A percentile compares a stretch with the other conserved stretches of the same genome.
phyloP scores from a whole-genome alignment of 2,113 vertebrate species.

The Piaya cayana region DNA sequence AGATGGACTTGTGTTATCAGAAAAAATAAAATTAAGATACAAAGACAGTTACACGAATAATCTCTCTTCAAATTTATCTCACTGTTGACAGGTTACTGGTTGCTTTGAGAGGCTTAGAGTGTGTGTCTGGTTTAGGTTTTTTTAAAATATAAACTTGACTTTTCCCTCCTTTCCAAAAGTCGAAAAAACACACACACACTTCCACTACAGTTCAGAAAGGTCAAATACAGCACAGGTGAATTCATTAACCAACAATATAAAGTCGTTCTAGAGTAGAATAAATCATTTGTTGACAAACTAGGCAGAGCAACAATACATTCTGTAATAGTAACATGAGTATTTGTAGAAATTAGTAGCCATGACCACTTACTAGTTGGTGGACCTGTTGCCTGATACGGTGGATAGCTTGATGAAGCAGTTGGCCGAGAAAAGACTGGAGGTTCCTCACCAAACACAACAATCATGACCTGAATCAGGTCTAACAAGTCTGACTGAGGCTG shows the following conservation, averaged over 20 bases:
- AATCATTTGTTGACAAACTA: background rate
- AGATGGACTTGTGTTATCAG: background rate
- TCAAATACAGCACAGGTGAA: background rate
- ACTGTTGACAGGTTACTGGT: background rate
- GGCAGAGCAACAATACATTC: background rate
- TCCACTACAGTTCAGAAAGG: background rate
- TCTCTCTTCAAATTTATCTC: background rate
- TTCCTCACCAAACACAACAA: conserved; percentile 96
- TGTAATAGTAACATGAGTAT: accelerated
- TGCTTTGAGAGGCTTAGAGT: background rate
- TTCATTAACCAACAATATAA: background rate
- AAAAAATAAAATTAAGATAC: background rate
- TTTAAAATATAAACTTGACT: background rate
- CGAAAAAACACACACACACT: background rate
- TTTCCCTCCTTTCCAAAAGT: background rate
- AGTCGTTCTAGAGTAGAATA: background rate
- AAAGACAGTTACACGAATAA: background rate
- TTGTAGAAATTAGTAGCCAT: background rate
- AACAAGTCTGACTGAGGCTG: conserved; percentile 95
- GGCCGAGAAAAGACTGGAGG: conserved; percentile 97
- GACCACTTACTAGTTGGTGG: conserved; percentile 90
- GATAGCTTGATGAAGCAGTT: conserved; percentile 86
- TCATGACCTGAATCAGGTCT: conserved; percentile 97
- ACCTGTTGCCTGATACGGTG: conserved; percentile 90
- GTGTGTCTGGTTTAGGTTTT: no score